Evolutionary conservation across 2,888 invertebrate genomes (phyloP).

Genomic region (Aphidius colemani): DNA sequence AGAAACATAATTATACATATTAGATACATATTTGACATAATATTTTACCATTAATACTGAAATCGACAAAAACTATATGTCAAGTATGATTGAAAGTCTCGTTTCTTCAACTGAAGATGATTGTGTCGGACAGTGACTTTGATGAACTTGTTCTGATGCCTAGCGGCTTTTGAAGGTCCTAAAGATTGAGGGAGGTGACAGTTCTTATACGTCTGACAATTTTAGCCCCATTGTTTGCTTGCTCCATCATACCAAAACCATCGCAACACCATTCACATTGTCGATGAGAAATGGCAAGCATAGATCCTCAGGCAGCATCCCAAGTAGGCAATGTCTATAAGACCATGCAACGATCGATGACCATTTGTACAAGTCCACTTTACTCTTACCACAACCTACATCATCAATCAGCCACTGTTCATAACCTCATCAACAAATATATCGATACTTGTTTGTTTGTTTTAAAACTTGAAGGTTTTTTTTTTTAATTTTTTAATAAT

Average conservation of each 20-base stretch:
- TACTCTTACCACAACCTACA: slow-evolving; percentile 28
- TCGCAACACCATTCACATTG: slow-evolving; percentile 32
- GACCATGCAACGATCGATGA: slow-evolving; percentile 39
- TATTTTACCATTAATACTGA: neutral
- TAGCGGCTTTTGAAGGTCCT: slow-evolving; percentile 6
- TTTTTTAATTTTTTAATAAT: neutral
- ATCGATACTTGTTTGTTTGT: no score
- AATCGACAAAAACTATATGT: neutral
- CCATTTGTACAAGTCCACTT: slow-evolving; percentile 52
- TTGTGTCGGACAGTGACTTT: slow-evolving; percentile 41
- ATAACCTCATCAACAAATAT: slow-evolving; percentile 37
- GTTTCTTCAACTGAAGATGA: slow-evolving; percentile 12
- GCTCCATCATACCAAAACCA: slow-evolving; percentile 13
- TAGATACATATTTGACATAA: neutral
- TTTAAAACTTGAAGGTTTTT: neutral
- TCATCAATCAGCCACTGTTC: slow-evolving; percentile 45
- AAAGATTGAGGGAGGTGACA: slow-evolving; percentile 30
- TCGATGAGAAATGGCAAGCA: slow-evolving; percentile 54
- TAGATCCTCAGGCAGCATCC: slow-evolving; percentile 53
- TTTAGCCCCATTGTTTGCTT: slow-evolving; percentile 48
- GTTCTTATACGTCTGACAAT: slow-evolving; percentile 43
- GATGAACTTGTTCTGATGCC: slow-evolving; percentile 46
- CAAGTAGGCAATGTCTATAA: slow-evolving; percentile 43
- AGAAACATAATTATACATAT: neutral
- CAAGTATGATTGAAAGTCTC: slow-evolving; percentile 6